A percentile compares a stretch with the other conserved stretches of the same genome.
Evolutionary conservation across 2,888 invertebrate genomes (phyloP).

Genomic region (Himalopsyche japonica): DNA sequence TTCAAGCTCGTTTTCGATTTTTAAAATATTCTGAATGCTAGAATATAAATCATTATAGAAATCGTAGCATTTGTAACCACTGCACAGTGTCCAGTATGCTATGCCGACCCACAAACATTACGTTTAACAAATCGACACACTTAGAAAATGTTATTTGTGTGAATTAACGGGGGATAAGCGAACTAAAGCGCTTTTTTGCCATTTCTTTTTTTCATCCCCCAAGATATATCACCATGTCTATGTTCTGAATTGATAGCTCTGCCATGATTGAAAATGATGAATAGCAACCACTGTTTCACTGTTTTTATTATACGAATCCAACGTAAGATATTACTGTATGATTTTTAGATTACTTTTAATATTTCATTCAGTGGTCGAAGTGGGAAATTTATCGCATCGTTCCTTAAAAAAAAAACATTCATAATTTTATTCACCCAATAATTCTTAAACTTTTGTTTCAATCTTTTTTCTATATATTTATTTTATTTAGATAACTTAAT

Average conservation of each 20-base stretch:
- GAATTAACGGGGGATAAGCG: constrained; percentile 2
- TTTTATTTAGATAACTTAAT: too few relatives aligned
- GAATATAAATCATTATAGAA: background rate
- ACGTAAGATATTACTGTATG: too few relatives aligned
- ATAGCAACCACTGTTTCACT: background rate
- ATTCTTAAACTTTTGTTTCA: too few relatives aligned
- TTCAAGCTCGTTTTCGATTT: too few relatives aligned
- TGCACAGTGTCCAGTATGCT: background rate
- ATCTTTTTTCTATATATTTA: too few relatives aligned
- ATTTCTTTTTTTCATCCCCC: background rate
- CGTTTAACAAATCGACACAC: constrained; percentile 9
- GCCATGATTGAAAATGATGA: background rate
- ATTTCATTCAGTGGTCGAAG: background rate
- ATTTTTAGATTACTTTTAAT: too few relatives aligned
- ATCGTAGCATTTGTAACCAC: background rate
- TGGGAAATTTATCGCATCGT: background rate
- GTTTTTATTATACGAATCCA: background rate
- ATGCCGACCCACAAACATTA: background rate
- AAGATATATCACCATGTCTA: background rate
- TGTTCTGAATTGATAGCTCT: background rate
- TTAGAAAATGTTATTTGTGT: constrained; percentile 1
- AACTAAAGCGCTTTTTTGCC: background rate
- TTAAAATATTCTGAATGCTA: too few relatives aligned
- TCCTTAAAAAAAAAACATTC: background rate
- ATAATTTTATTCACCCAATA: background rate